Base-by-base conservation (phyloP, 1,140 invertebrate genomes). In the Anagrus nilaparvatae region DNA sequence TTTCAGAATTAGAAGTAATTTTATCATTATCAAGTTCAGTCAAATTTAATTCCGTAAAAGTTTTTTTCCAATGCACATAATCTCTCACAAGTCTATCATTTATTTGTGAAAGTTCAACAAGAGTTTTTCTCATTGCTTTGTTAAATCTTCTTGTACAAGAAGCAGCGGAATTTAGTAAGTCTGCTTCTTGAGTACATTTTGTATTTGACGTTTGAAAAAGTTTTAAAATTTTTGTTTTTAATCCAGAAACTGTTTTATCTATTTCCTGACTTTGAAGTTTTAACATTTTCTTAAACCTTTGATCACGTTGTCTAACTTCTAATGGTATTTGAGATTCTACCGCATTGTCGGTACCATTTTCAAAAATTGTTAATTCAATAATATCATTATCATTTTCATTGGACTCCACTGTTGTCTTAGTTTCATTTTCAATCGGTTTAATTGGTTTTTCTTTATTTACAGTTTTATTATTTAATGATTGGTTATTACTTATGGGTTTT, bases 71-170 rank as follows among this genome's bases (percentile, higher is more conserved):
- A n/a, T 29, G 42, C 1, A 46, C 25, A 12, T 55, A 58, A 17
- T 59, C 51, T 3, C 47, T 49, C 2, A 55, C 34, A 20, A 59
- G 32, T 7, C 53, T 51, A 18, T 64, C 56, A 17, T 64, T 61
- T 6, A 64, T 51, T 6, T 51, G 35, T 3, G 53, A 48, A 7
- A 65, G 39, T 10, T 55, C 37, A 5, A 43, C 24, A 21, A 62
- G 23, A 14, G 58, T 46, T 3, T 55, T 45, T 5, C 49, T 48
- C 9, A 65, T 45, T 4, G 52, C 51, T 1, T 36, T 33, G 12
- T 58, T 47, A 19, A 59, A 52, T 2, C 42, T 37, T 30, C 46
- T 49, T 3, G 40, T 47, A 34, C 24, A 47, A 1, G 40, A 4
- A 10, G 39, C 29, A 0, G 45, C 45, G 10, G 40, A 33, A 17